Evolutionary conservation across 2,113 vertebrate species (phyloP).

Genomic region (Alethe castanea): DNA sequence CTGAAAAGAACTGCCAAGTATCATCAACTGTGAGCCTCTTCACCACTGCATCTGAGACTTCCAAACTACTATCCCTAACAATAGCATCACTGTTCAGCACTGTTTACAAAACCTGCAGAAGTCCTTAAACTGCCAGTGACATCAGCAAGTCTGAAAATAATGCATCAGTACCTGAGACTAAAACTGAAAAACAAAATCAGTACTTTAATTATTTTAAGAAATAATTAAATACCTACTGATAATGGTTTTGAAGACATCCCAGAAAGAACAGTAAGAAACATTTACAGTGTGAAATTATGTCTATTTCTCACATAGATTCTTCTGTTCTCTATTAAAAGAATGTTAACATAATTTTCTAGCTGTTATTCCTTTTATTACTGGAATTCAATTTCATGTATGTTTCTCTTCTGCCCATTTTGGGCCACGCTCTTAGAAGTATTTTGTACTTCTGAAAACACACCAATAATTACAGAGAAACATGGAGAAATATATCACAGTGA

Average conservation of each 20-base stretch:
- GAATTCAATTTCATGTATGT: not conserved
- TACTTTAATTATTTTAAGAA: not conserved
- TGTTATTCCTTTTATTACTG: not conserved
- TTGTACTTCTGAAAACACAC: not conserved
- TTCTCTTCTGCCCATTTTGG: not conserved
- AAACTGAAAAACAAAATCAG: not conserved
- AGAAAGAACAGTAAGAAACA: not conserved
- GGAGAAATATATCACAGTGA: not conserved
- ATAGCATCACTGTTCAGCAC: not conserved
- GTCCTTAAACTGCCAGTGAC: slow-evolving; percentile 7
- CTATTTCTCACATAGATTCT: not conserved
- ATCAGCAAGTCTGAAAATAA: slow-evolving; percentile 30
- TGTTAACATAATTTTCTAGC: slow-evolving; percentile 12
- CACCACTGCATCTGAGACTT: not conserved
- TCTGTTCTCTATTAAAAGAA: not conserved
- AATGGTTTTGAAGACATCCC: not conserved
- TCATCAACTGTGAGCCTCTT: slow-evolving; percentile 21
- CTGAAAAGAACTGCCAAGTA: slow-evolving; percentile 52
- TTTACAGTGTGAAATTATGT: not conserved
- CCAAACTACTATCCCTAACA: slow-evolving; percentile 26
- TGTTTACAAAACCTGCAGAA: slow-evolving; percentile 18
- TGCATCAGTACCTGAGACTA: not conserved
- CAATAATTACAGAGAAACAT: not conserved
- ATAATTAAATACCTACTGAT: not conserved
- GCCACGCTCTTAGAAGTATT: not conserved